These are phyloP conservation scores for Gibbula magus DNA, from an alignment of 2,888 invertebrate genomes.

Conservation along the genomic window DNA sequence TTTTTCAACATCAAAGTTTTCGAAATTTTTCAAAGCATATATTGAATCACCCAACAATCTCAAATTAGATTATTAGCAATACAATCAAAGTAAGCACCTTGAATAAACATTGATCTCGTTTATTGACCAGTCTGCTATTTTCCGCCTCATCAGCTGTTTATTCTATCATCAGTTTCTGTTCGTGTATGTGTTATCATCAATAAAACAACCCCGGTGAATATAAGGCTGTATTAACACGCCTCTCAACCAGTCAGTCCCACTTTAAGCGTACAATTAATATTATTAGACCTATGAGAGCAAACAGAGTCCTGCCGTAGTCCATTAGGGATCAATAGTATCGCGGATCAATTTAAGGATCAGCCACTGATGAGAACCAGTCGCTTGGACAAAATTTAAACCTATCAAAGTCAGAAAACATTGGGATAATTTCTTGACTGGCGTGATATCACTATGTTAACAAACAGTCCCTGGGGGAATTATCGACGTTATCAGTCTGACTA, in stretches of 20 bases:
- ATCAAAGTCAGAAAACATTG: background rate
- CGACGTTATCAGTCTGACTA: background rate
- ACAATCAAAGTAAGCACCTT: too few species aligned
- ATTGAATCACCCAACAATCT: too few species aligned
- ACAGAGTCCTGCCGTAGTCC: background rate
- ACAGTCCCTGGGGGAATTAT: background rate
- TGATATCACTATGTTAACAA: constrained; percentile 11
- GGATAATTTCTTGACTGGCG: background rate
- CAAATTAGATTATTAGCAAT: too few species aligned
- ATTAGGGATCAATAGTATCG: background rate
- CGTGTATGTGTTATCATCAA: background rate
- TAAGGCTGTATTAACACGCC: background rate
- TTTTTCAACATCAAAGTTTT: too few species aligned
- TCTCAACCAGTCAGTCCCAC: background rate
- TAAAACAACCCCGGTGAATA: background rate
- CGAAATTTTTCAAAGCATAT: too few species aligned
- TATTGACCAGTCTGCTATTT: too few species aligned
- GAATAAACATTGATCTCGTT: too few species aligned
- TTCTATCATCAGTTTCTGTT: background rate
- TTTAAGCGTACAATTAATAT: background rate
- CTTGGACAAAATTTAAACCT: too few species aligned
- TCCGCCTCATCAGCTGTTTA: too few species aligned
- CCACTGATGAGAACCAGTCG: too few species aligned
- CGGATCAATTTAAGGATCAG: background rate
- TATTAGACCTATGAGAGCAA: background rate